Base-by-base conservation (phyloP, 2,888 invertebrate species). In the Latrodectus hesperus region DNA sequence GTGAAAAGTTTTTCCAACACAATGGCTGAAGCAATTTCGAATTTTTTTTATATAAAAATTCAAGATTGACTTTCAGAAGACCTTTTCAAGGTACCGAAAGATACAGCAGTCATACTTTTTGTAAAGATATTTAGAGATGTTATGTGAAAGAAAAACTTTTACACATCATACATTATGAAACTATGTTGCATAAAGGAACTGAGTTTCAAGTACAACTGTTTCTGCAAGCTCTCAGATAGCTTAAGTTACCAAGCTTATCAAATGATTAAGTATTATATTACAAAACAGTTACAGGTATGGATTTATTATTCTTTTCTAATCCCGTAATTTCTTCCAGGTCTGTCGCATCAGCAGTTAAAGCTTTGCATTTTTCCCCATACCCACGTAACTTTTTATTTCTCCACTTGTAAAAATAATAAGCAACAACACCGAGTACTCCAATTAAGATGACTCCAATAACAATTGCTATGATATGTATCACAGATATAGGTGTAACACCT, bases 231-330 rank as follows among this genome's bases (percentile, higher is more conserved):
- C 88, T 83, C 65, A 75, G 81, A 60, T 83, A 52, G 78, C 71
- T 88, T 79, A 79, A 74, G n/a, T 53, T 10, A 55, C 64, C 74
- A 79, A 88, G 83, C 74, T 60, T 10, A 67, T 52, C 70, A 38
- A 22, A 68, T n/a, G 53, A 51, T 77, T 88, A 75, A 79, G 73
- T 78, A 81, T 53, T 55, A 68, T 70, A 79, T 85, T 85, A 88
- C 79, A 88, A 75, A 81, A 85, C 84, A 17, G 88, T 88, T 38
- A 88, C 88, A 22, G 88, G 88, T 64, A 88, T 82, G 22, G 85
- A 85, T 64, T 85, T 88, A 65, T 85, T 88, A 0, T 53, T 72
- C 70, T 73, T 81, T 14, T 88, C 88, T 49, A 88, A 67, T 22
- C 82, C 78, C 26, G 82, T 52, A 22, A 88, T 85, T 85, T 88